These are phyloP conservation scores for Scleropages formosus DNA, from an alignment of 2,797 vertebrate species.

Conservation along the genomic window DNA sequence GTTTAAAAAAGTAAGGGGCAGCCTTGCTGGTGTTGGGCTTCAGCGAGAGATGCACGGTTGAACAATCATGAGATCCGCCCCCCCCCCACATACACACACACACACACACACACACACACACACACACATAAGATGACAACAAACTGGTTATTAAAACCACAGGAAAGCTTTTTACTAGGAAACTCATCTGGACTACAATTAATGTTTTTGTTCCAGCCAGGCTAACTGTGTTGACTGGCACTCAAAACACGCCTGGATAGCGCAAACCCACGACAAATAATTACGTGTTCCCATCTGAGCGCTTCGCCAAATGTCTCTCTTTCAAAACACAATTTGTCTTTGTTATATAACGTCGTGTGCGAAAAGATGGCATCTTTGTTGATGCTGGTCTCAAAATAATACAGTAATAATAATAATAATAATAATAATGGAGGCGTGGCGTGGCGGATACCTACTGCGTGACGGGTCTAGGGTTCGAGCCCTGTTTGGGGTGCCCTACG, in stretches of 20 bases:
- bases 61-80: too few species aligned
- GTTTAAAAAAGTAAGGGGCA: background rate
- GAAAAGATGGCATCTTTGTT: background rate
- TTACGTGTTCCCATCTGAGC: constrained; percentile 6
- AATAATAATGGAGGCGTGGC: too few species aligned
- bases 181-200: background rate
- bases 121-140: background rate
- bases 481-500: too few species aligned
- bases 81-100: too few species aligned
- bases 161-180: background rate
- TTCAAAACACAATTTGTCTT: background rate
- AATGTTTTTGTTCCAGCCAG: background rate
- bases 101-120: too few species aligned
- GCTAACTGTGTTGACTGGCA: background rate
- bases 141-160: background rate
- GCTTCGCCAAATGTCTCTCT: background rate
- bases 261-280: constrained; percentile 50
- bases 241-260: constrained; percentile 29
- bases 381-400: background rate
- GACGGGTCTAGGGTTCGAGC: too few species aligned
- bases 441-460: too few species aligned
- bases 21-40: background rate
- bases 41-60: too few species aligned
- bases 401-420: too few species aligned
- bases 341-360: background rate